A percentile compares a stretch with the other conserved stretches of the same genome.
These are phyloP conservation scores for Hypocryptadius cinnamomeus DNA, from an alignment of 2,113 vertebrate species.

Conservation along the genomic window DNA sequence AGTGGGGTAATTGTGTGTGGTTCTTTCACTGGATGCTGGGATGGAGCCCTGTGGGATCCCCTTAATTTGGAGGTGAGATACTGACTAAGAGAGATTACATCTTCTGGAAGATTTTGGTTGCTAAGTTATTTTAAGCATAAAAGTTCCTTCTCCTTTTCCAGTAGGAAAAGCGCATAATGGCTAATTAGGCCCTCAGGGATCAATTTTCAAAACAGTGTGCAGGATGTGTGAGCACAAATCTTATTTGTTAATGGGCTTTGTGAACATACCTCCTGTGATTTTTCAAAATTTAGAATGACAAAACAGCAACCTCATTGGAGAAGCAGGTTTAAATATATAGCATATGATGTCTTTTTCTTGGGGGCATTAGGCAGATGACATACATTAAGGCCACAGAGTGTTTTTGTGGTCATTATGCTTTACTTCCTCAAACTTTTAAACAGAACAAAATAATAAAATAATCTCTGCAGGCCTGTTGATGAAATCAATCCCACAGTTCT, in stretches of 20 bases:
- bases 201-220: slow-evolving; percentile 55
- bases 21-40: background rate
- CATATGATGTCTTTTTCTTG: background rate
- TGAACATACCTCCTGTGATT: slow-evolving; percentile 18
- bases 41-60: background rate
- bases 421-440: background rate
- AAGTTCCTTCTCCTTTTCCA: slow-evolving; percentile 14
- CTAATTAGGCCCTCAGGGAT: slow-evolving; percentile 64
- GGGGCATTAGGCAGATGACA: background rate
- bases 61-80: background rate
- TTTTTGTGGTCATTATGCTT: background rate
- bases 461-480: background rate
- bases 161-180: slow-evolving; percentile 30
- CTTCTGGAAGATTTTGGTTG: slow-evolving; percentile 35
- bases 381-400: background rate
- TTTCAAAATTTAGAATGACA: background rate
- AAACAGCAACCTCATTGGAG: background rate
- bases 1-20: background rate
- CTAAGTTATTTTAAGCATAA: slow-evolving; percentile 37
- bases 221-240: slow-evolving; percentile 39
- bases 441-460: background rate
- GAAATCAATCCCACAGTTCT: background rate
- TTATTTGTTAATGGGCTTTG: slow-evolving; percentile 53
- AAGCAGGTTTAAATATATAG: background rate
- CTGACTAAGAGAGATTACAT: slow-evolving; percentile 18